Evolutionary conservation across 2,797 vertebrate genomes (phyloP).

Genomic region (Anolis apletophallus): DNA sequence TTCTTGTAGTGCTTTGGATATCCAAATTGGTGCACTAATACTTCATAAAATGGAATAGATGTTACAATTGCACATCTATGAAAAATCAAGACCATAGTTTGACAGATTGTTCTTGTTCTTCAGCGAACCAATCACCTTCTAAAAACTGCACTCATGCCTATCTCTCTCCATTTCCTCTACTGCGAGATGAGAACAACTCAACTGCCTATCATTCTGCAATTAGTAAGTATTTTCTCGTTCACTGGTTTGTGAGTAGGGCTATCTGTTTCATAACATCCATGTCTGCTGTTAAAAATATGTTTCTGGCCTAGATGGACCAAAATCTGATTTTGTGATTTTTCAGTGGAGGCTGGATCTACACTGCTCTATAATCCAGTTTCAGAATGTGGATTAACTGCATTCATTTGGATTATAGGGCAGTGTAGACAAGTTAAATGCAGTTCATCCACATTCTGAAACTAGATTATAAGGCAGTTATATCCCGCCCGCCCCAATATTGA

Average conservation of each 20-base stretch:
- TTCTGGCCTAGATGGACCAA: not conserved
- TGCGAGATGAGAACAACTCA: conserved; percentile 85
- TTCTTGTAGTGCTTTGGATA: not conserved
- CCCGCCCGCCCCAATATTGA: not conserved
- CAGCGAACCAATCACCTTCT: conserved; percentile 88
- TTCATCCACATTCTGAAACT: too few relatives aligned
- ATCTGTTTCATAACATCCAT: not conserved
- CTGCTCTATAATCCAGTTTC: too few relatives aligned
- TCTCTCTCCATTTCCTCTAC: conserved; percentile 91
- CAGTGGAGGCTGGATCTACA: too few relatives aligned
- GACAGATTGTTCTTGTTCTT: conserved; percentile 46
- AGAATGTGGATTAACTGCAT: too few relatives aligned
- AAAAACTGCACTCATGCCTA: conserved; percentile 92
- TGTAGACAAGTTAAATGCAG: too few relatives aligned
- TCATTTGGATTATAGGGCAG: too few relatives aligned
- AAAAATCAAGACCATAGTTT: conserved; percentile 25
- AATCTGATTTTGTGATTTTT: not conserved
- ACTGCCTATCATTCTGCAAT: conserved; percentile 89
- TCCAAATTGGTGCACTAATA: not conserved
- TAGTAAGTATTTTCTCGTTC: conserved; percentile 83
- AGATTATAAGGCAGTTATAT: too few relatives aligned
- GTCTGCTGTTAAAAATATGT: not conserved
- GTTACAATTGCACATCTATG: not conserved
- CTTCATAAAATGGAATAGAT: not conserved
- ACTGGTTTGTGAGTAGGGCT: not conserved